Evolutionary conservation across 1,140 invertebrate genomes (phyloP).

Genomic region (Glossosoma conforme): DNA sequence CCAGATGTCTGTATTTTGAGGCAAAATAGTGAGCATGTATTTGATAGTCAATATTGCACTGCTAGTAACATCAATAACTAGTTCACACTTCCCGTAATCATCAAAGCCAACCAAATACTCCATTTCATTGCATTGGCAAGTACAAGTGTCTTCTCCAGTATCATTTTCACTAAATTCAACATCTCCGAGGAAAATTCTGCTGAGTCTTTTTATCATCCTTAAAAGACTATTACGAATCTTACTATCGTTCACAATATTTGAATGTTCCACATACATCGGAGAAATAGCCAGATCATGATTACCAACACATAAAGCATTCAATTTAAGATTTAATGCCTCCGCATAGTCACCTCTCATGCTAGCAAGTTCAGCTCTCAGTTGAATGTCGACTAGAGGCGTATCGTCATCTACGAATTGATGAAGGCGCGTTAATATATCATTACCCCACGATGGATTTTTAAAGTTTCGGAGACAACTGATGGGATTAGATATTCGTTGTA

Average conservation of each 20-base stretch:
- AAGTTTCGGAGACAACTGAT: conserved; percentile 15
- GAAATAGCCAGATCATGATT: background rate
- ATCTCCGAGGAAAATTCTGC: conserved; percentile 14
- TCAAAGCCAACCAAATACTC: conserved; percentile 6
- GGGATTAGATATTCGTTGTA: conserved; percentile 20
- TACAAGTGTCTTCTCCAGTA: background rate
- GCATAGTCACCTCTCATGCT: conserved; percentile 21
- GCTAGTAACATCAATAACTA: conserved; percentile 5
- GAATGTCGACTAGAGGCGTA: conserved; percentile 25
- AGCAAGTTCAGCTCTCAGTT: conserved; percentile 21
- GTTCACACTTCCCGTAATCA: background rate
- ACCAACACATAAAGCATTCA: conserved; percentile 11
- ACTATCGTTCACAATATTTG: background rate
- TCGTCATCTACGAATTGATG: conserved; percentile 28
- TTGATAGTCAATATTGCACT: conserved; percentile 10
- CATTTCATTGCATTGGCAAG: conserved; percentile 15
- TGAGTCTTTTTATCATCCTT: conserved; percentile 11
- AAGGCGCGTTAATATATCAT: conserved; percentile 9
- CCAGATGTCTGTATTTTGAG: conserved; percentile 13
- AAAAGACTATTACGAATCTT: conserved; percentile 4
- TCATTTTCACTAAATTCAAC: too few relatives aligned
- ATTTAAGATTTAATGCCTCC: conserved; percentile 26
- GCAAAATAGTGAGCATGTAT: conserved; percentile 17
- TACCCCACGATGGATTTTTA: conserved; percentile 22
- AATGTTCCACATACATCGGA: background rate